These are phyloP conservation scores for Octonoba sinensis DNA, from an alignment of 2,888 invertebrate species.

Conservation along the genomic window DNA sequence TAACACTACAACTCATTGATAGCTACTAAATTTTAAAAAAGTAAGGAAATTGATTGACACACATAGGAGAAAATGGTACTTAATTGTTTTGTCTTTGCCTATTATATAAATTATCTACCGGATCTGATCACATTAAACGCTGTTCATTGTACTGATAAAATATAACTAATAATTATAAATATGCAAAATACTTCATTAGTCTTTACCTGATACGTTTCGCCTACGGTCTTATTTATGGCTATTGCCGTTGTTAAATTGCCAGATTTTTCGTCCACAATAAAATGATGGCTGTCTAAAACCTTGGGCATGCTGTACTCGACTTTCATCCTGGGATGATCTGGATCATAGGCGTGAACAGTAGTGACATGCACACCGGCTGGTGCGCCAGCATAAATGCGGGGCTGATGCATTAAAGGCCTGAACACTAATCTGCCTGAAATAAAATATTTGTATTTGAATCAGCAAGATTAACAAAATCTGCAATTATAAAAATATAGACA, in stretches of 20 bases:
- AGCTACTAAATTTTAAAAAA: too few relatives aligned
- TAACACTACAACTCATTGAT: too few relatives aligned
- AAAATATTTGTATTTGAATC: background rate
- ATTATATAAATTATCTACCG: too few relatives aligned
- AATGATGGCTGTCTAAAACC: slow-evolving; percentile 54
- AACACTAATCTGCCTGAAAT: slow-evolving; percentile 57
- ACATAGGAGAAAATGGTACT: too few relatives aligned
- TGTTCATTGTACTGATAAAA: too few relatives aligned
- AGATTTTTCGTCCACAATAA: slow-evolving; percentile 53
- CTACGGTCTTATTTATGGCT: slow-evolving; percentile 42
- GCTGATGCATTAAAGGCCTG: slow-evolving; percentile 52
- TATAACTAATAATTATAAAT: too few relatives aligned
- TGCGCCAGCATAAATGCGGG: slow-evolving; percentile 60
- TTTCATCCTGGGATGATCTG: slow-evolving; percentile 53
- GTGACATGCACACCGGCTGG: slow-evolving; percentile 65
- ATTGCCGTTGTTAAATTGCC: slow-evolving; percentile 62
- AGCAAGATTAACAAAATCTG: background rate
- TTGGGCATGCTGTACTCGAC: slow-evolving; percentile 62
- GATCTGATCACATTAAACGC: too few relatives aligned
- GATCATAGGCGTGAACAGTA: slow-evolving; percentile 62
- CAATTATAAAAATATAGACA: background rate
- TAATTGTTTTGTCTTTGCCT: too few relatives aligned
- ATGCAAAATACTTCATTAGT: too few relatives aligned
- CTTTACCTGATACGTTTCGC: slow-evolving; percentile 51
- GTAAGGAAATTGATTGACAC: too few relatives aligned